Conservation (phyloP, 2,888 invertebrate genomes). For the Ormia ochracea region DNA sequence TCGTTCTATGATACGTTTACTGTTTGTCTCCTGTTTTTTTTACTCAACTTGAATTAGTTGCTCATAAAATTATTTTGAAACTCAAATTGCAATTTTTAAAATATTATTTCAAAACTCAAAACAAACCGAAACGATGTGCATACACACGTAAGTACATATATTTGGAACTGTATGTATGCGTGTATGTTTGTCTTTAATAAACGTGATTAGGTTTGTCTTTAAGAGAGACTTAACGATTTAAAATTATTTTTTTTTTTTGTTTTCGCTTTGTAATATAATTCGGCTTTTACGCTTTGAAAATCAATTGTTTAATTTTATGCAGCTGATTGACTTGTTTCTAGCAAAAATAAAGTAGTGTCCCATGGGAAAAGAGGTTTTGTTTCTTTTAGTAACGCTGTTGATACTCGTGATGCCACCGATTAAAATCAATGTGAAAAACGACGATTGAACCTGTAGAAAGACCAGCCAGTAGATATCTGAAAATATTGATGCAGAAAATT, state of each 20-base stretch:
- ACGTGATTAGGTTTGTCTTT: too few species aligned
- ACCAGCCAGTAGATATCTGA: slow-evolving; percentile 96
- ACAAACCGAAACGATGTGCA: too few species aligned
- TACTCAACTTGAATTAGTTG: slow-evolving; percentile 11
- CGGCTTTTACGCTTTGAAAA: too few species aligned
- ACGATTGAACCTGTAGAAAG: slow-evolving; percentile 98
- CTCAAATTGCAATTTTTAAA: too few species aligned
- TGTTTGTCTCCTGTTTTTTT: slow-evolving; percentile 19
- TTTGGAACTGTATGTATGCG: too few species aligned
- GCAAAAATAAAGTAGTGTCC: background rate
- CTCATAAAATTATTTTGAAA: slow-evolving; percentile 20
- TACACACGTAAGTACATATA: too few species aligned
- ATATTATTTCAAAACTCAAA: too few species aligned
- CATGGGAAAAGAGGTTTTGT: background rate
- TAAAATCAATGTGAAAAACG: slow-evolving; percentile 99
- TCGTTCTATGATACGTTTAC: slow-evolving; percentile 43
- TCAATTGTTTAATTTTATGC: background rate
- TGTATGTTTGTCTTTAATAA: too few species aligned
- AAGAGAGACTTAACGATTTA: too few species aligned
- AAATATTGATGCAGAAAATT: slow-evolving; percentile 20
- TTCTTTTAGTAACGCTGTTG: slow-evolving; percentile 90
- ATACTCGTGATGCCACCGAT: slow-evolving; percentile 97
- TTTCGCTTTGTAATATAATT: too few species aligned
- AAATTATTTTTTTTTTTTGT: too few species aligned
- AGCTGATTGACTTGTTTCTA: background rate